Conservation (phyloP, 2,888 invertebrate genomes). For the Lithosia quadra region DNA sequence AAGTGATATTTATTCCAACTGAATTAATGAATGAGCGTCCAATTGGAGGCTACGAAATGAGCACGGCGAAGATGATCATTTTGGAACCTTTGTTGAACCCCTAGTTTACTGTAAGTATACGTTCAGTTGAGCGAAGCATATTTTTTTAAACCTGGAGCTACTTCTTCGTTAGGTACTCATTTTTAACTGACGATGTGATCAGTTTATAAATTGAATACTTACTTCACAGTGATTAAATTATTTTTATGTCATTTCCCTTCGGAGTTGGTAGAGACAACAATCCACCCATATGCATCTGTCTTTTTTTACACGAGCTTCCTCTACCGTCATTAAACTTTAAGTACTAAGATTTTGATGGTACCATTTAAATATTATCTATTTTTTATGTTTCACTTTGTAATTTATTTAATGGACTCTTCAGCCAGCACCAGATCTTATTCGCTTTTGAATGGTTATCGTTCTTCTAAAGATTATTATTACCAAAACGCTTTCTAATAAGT, state of each 20-base stretch:
- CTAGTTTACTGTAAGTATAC: not conserved
- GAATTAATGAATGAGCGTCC: not conserved
- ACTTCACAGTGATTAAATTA: too few species aligned
- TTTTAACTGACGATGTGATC: not conserved
- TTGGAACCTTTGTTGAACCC: not conserved
- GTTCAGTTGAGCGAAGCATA: not conserved
- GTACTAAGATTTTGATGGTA: too few species aligned
- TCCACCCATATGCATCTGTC: too few species aligned
- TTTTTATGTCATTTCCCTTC: too few species aligned
- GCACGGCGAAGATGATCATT: not conserved
- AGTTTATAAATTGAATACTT: too few species aligned
- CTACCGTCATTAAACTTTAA: too few species aligned
- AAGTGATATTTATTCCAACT: conserved; percentile 2
- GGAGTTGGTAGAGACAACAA: too few species aligned
- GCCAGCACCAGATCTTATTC: not conserved
- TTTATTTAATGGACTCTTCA: not conserved
- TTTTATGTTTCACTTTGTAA: not conserved
- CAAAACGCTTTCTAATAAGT: not conserved
- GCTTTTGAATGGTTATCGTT: not conserved
- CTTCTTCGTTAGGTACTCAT: not conserved
- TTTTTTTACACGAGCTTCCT: too few species aligned
- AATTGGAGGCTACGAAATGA: not conserved
- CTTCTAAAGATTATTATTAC: not conserved
- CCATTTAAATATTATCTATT: not conserved
- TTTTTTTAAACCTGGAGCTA: not conserved